These are phyloP conservation scores for Chamaetylas fuelleborni DNA, from an alignment of 2,113 vertebrate species.

Conservation along the genomic window DNA sequence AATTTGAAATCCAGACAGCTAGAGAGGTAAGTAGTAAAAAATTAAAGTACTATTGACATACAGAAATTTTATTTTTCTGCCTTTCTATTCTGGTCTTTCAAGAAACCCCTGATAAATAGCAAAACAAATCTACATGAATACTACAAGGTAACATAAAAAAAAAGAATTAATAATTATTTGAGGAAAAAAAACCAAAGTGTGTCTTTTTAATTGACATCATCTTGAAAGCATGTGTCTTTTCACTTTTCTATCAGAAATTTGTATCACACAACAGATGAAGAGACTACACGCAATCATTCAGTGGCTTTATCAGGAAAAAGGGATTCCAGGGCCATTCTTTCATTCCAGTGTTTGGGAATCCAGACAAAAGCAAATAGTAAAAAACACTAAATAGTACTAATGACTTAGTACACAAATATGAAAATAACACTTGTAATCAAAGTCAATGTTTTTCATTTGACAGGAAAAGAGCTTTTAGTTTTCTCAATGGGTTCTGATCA, in stretches of 20 bases:
- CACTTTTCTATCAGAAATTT: not conserved
- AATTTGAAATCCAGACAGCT: not conserved
- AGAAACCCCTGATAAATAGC: not conserved
- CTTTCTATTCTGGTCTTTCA: not conserved
- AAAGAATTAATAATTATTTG: not conserved
- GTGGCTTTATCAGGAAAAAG: not conserved
- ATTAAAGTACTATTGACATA: not conserved
- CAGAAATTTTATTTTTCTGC: not conserved
- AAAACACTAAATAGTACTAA: not conserved
- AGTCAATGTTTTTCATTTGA: not conserved
- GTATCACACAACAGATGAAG: not conserved
- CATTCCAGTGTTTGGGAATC: not conserved
- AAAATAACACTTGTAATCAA: not conserved
- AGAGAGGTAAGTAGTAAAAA: not conserved
- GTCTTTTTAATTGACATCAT: not conserved
- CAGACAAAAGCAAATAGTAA: not conserved
- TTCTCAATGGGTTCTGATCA: not conserved
- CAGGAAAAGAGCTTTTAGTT: not conserved
- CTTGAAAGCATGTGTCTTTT: not conserved
- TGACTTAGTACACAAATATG: not conserved
- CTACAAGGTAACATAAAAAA: not conserved
- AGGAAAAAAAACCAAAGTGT: accelerated
- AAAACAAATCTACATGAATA: not conserved
- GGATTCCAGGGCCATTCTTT: not conserved
- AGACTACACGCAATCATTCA: not conserved